Base-by-base conservation (phyloP, 2,888 invertebrate species). In the Timandra comae region DNA sequence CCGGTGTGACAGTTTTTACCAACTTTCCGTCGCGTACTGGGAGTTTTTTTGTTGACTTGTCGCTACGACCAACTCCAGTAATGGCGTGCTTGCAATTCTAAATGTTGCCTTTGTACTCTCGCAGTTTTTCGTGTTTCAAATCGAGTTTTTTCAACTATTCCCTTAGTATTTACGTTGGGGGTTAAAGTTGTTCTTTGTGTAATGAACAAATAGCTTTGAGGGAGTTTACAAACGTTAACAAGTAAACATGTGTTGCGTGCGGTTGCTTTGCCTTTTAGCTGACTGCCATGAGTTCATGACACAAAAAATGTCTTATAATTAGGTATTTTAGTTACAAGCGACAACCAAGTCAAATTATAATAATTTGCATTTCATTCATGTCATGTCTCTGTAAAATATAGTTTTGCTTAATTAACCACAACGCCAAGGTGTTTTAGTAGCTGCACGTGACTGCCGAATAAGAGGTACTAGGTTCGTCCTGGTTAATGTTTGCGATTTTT, bases 61-160 rank as follows among this genome's bases (percentile, higher is more conserved):
- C 40, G 28, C 24, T 25, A 33, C 39, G 36, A 31, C 41, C 37
- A 39, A 41, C 44, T 45, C 35, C 41, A 45, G 49, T 41, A 51
- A 54, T 50, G 44, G 47, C 52, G 56, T 56, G 52, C 52, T 61
- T 55, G 46, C 53, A 54, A 62, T 63, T 57, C 51, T 58, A 48
- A 59, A 56, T 49, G 52, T 36, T 41, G 49, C 49, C 51, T 54
- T 49, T 43, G 52, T 40, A 39, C 36, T 42, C 43, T 46, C 36
- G 45, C 52, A 41, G 27, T 38, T 41, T 35, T 28, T 34, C 38
- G 32, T 29, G 38, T 38, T 45, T 45, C 40, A 46, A 56, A 56
- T 54, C 43, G 49, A 50, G 53, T 33, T 53, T 65, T 60, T 50
- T 46, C 44, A 52, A 56, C 53, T 50, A 56, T 53, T 46, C 47